Base-by-base conservation (phyloP, 2,113 vertebrate genomes). In the Mohoua ochrocephala region DNA sequence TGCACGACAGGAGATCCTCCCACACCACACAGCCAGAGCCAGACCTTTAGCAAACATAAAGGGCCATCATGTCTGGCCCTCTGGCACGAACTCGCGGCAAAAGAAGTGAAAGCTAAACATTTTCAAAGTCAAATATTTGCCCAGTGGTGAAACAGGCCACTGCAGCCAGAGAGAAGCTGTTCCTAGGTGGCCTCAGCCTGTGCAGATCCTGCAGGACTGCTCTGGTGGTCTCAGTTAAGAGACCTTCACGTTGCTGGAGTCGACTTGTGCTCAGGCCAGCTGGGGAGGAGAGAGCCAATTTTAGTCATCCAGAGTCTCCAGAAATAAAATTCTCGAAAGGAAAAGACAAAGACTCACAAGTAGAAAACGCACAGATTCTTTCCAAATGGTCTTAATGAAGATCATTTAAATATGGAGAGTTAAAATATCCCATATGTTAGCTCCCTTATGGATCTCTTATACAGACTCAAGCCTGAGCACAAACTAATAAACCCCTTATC, bases 101-200 rank as follows among this genome's bases (percentile, higher is more conserved):
- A 89, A 42, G 54, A 75, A 91, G 20, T 57, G 76, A 74, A 89
- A 84, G 31, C 20, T 57, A 84, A 91, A 86, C 21, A 70, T 61
- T 78, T 92, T 54, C 74, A 54, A 70, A 84, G 59, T 75, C 64
- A 93, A 87, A 52, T 82, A 87, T 92, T 94, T 89, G 71, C 64
- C 73, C 79, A 84, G 53, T 31, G 31, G 69, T 89, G 68, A 71
- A 74, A 67, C 11, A 41, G 45, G 41, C 22, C 6, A 5, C 56
- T 61, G 59, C 30, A 88, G 63, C 44, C 76, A 74, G 33, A 41
- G 35, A 74, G 41, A 75, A 84, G 60, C 47, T 89, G 71, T 15
- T 93, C 52, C 64, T 59, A 47, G 76, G 84, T 54, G 64, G 70
- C 50, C 79, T 86, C 59, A 52, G 42, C 12, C 59, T 44, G 37